phyloP scores from a whole-genome alignment of 2,113 vertebrate genomes.

The Oncorhynchus gorbuscha region DNA sequence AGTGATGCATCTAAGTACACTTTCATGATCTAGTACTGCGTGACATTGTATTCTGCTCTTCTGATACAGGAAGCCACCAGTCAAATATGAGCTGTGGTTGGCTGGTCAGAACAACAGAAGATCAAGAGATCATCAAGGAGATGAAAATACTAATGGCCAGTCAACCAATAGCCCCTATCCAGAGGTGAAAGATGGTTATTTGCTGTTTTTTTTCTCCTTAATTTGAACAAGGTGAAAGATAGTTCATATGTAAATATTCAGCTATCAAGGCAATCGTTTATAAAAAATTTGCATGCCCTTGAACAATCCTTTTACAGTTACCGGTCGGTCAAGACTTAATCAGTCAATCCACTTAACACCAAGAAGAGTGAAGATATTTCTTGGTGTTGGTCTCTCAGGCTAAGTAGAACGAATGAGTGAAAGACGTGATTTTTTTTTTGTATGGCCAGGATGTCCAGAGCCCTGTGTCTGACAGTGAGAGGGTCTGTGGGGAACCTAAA shows the following conservation, averaged over 20 bases:
- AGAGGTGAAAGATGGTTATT: neutral
- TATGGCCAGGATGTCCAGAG: slow-evolving; percentile 30
- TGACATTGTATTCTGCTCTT: neutral
- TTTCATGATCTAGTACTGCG: neutral
- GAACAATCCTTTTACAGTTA: too few species aligned
- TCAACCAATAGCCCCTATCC: neutral
- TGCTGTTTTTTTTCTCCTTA: too few species aligned
- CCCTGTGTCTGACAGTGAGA: slow-evolving; percentile 23
- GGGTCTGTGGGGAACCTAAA: slow-evolving; percentile 29
- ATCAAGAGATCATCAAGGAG: neutral
- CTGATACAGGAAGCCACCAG: neutral
- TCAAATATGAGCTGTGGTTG: slow-evolving; percentile 16
- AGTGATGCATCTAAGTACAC: too few species aligned
- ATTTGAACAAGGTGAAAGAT: too few species aligned
- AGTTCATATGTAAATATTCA: too few species aligned
- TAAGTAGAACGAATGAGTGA: neutral
- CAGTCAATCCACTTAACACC: too few species aligned
- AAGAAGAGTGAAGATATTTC: too few species aligned
- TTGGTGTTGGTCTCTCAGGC: neutral
- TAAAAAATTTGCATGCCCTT: too few species aligned
- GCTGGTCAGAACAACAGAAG: neutral
- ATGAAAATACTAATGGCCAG: neutral
- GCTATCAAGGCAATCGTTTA: too few species aligned
- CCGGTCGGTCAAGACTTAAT: too few species aligned
- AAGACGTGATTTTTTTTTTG: neutral